These are phyloP conservation scores for Alces alces DNA, from an alignment of 2,113 vertebrate genomes.

Conservation along the genomic window DNA sequence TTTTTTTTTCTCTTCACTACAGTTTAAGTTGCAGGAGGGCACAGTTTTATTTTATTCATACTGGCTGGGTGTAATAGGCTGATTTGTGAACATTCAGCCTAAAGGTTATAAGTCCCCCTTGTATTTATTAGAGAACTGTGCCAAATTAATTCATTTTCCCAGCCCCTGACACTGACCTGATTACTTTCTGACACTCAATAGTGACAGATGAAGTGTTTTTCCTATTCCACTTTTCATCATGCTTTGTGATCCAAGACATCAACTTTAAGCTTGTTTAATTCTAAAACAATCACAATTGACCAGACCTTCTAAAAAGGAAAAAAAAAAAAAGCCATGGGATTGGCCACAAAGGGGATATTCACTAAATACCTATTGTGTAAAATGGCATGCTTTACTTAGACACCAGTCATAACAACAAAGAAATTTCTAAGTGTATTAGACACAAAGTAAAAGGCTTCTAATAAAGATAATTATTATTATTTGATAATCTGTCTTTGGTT, in stretches of 20 bases:
- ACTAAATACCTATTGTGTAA: neutral
- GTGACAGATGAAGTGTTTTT: conserved; percentile 24
- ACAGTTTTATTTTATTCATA: conserved; percentile 2
- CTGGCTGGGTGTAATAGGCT: neutral
- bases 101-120: neutral
- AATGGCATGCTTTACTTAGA: neutral
- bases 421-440: neutral
- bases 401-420: neutral
- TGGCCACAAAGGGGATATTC: neutral
- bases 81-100: neutral
- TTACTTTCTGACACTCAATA: neutral
- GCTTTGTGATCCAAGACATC: neutral
- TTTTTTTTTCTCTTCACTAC: neutral
- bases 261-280: neutral
- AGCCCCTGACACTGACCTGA: neutral
- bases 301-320: neutral
- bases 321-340: neutral
- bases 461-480: conserved; percentile 13
- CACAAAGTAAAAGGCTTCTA: neutral
- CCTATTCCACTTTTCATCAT: neutral
- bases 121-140: neutral
- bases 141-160: neutral
- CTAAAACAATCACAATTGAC: neutral
- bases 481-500: conserved; percentile 29
- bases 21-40: neutral